A percentile compares a stretch with the other conserved stretches of the same genome.
Conservation (phyloP, 2,888 invertebrate species). For the Tipula lateralis region DNA sequence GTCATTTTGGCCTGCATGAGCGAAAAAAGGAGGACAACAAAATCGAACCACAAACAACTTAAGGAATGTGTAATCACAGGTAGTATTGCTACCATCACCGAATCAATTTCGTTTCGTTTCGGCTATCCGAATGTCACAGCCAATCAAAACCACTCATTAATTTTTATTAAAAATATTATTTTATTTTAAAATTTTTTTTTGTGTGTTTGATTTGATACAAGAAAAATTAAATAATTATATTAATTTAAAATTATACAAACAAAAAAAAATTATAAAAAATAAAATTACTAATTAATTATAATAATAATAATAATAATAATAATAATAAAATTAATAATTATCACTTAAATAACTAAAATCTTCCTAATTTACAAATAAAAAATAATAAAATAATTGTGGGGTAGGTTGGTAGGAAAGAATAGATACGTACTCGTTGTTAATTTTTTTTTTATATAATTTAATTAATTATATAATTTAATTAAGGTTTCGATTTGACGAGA, state of each 20-base stretch:
- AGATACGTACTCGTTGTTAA: background rate
- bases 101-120: no score
- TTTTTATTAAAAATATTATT: background rate
- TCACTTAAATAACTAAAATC: background rate
- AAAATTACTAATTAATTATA: background rate
- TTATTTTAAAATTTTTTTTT: background rate
- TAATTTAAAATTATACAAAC: background rate
- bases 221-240: background rate
- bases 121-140: no score
- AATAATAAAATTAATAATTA: background rate
- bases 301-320: background rate
- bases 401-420: background rate
- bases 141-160: background rate
- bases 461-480: background rate
- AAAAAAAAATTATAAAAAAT: background rate
- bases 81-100: no score
- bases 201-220: background rate
- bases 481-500: background rate
- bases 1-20: no score
- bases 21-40: no score
- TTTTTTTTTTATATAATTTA: background rate
- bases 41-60: no score
- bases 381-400: background rate
- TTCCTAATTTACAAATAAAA: slow-evolving; percentile 14
- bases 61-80: no score